Evolutionary conservation across 2,888 invertebrate species (phyloP).

Genomic region (Xestia rhomboidea): DNA sequence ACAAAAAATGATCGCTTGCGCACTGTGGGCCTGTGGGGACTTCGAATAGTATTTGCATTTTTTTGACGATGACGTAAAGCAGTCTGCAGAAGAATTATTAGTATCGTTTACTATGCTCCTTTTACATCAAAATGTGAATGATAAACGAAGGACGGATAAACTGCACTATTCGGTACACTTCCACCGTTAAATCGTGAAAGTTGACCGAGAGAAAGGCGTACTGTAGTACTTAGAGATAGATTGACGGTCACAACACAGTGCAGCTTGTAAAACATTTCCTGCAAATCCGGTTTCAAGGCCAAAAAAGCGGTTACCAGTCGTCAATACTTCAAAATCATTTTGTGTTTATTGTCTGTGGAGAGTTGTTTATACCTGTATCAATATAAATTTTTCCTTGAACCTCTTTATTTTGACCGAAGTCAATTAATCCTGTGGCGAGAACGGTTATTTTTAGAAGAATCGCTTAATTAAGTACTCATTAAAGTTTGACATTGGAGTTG

Average conservation of each 20-base stretch:
- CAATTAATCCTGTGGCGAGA: neutral
- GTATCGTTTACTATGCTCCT: slow-evolving; percentile 1
- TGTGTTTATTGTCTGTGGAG: neutral
- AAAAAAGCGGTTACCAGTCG: slow-evolving; percentile 8
- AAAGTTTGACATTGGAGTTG: neutral
- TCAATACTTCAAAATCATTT: neutral
- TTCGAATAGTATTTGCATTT: slow-evolving; percentile 58
- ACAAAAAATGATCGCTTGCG: slow-evolving; percentile 67
- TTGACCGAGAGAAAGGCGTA: slow-evolving; percentile 44
- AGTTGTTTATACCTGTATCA: neutral
- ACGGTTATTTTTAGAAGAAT: neutral
- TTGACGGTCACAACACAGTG: slow-evolving; percentile 23
- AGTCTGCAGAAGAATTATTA: slow-evolving; percentile 43
- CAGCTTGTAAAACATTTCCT: slow-evolving; percentile 19
- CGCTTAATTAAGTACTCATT: neutral
- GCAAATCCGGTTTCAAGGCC: slow-evolving; percentile 42
- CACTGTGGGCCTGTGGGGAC: slow-evolving; percentile 59
- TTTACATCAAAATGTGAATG: neutral
- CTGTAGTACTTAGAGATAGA: slow-evolving; percentile 33
- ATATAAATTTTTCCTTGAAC: no score
- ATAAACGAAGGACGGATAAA: neutral
- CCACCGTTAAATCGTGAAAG: slow-evolving; percentile 45
- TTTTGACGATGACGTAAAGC: slow-evolving; percentile 49
- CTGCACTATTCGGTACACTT: slow-evolving; percentile 11
- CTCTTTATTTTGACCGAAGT: neutral